Percentiles rank a stretch among this genome's conserved stretches.
These are phyloP conservation scores for Eufriesea mexicana DNA, from an alignment of 1,140 invertebrate genomes.

Conservation along the genomic window DNA sequence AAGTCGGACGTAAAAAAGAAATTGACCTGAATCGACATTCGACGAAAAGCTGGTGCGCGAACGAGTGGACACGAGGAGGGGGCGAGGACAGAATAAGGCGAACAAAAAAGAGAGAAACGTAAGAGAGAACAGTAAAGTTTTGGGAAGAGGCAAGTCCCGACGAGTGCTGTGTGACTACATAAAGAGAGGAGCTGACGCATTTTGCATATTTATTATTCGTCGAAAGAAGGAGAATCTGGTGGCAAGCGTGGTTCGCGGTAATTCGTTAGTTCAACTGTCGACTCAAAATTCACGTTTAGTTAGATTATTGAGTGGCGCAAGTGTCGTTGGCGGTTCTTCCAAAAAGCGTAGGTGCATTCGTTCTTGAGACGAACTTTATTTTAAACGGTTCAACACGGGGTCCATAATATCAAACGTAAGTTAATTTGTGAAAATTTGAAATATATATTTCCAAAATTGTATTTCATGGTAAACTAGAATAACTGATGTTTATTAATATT, in stretches of 20 bases:
- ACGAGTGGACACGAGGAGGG: constrained; percentile 2
- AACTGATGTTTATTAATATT: not conserved
- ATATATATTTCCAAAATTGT: not conserved
- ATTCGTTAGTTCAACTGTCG: constrained; percentile 29
- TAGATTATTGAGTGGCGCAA: not conserved
- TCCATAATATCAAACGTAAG: constrained; percentile 75
- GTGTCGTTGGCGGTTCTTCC: not conserved
- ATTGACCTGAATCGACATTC: not conserved
- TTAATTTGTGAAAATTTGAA: constrained; percentile 17
- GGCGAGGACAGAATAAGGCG: constrained; percentile 25
- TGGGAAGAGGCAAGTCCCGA: not conserved
- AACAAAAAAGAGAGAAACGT: constrained; percentile 18
- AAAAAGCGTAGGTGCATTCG: not conserved
- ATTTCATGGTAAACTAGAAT: too few species aligned
- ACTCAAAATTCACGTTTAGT: not conserved
- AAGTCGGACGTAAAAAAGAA: not conserved
- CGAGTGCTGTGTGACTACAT: constrained; percentile 8
- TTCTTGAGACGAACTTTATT: constrained; percentile 20
- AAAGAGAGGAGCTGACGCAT: constrained; percentile 22
- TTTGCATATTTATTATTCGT: constrained; percentile 68
- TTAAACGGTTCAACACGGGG: constrained; percentile 73
- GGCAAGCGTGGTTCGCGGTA: constrained; percentile 50
- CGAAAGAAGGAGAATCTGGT: constrained; percentile 38
- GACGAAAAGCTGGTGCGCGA: not conserved
- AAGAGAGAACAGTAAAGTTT: constrained; percentile 42